A percentile compares a stretch with the other conserved stretches of the same genome.
These are phyloP conservation scores for Scolopax rusticola DNA, from an alignment of 2,797 vertebrate genomes.

Conservation along the genomic window DNA sequence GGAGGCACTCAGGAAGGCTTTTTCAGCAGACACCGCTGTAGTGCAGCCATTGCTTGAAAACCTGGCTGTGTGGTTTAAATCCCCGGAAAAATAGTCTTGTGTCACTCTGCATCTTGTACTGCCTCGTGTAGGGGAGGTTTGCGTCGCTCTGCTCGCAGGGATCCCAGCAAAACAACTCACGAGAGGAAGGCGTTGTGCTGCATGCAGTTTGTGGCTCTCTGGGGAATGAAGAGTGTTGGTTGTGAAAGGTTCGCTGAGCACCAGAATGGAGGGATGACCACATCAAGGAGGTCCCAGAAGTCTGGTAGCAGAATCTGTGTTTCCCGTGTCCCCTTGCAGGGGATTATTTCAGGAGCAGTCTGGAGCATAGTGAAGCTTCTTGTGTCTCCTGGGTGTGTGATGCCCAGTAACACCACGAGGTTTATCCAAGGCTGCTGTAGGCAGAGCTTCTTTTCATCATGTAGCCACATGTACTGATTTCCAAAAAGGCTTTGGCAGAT, in stretches of 20 bases:
- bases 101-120: accelerated
- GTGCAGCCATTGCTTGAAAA: neutral
- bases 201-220: neutral
- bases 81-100: accelerated
- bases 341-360: neutral
- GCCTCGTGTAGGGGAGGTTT: accelerated
- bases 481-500: neutral
- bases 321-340: accelerated
- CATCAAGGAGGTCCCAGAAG: neutral
- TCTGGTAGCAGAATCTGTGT: accelerated
- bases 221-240: neutral
- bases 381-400: neutral
- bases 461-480: accelerated
- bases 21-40: accelerated
- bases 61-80: neutral
- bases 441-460: neutral
- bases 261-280: accelerated
- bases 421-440: neutral
- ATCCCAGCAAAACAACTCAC: neutral
- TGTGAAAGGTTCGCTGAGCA: neutral
- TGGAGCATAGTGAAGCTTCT: neutral
- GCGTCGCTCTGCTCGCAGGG: neutral
- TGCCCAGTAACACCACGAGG: neutral
- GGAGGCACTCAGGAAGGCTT: neutral
- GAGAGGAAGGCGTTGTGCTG: neutral